Evolutionary conservation across 2,113 vertebrate genomes (phyloP).

Genomic region (Lepisosteus oculatus): DNA sequence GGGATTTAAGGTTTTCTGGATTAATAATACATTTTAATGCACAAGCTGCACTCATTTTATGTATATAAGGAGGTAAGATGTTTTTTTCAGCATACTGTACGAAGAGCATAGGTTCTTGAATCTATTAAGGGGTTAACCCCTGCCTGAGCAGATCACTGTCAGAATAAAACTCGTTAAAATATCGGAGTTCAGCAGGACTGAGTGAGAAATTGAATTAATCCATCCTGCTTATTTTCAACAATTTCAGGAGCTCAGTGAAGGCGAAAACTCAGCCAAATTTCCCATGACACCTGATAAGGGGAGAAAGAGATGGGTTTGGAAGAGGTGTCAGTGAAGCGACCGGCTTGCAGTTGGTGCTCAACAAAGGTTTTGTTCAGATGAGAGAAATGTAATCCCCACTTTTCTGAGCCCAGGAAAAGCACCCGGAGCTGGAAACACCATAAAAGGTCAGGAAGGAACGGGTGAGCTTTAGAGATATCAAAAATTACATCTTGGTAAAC

Average conservation of each 20-base stretch:
- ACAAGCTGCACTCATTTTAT: background rate
- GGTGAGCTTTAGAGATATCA: too few species aligned
- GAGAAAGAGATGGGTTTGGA: conserved; percentile 14
- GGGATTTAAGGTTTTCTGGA: too few species aligned
- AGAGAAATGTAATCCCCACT: conserved; percentile 18
- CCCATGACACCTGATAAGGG: conserved; percentile 35
- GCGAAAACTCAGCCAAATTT: conserved; percentile 24
- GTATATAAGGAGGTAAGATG: background rate
- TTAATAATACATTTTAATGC: background rate
- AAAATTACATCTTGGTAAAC: too few species aligned
- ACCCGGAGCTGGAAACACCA: conserved; percentile 15
- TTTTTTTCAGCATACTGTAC: background rate
- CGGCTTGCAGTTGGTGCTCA: conserved; percentile 20
- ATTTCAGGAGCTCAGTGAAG: background rate
- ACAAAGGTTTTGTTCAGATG: conserved; percentile 35
- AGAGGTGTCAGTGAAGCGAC: conserved; percentile 9
- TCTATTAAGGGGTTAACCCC: background rate
- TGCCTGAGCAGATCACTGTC: background rate
- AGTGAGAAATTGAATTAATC: background rate
- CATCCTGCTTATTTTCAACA: background rate
- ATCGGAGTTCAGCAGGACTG: background rate
- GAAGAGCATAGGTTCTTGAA: background rate
- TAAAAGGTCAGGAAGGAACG: conserved; percentile 12
- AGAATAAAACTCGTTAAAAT: conserved; percentile 5
- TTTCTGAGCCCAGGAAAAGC: conserved; percentile 32